Base-by-base conservation (phyloP, 2,797 vertebrate species). In the Sebastes umbrosus region DNA sequence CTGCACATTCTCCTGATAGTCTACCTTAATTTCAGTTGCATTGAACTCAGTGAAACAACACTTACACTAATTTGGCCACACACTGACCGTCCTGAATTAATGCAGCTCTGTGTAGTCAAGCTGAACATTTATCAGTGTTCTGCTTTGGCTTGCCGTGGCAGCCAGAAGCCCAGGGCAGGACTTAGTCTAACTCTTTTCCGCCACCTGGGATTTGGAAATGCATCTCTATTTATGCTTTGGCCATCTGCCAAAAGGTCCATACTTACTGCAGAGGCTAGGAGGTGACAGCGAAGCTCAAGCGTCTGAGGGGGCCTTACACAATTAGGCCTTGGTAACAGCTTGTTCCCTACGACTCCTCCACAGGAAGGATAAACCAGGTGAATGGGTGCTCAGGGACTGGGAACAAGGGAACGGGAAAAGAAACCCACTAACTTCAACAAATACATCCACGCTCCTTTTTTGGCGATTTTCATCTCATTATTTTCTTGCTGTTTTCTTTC, bases 181-280 rank as follows among this genome's bases (percentile, higher is more conserved):
- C 65, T 73, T 77, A 85, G 66, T 83, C 58, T 36, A 84, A 80
- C 80, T 88, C 66, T 84, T 90, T 85, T 80, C 32, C 25, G 14
- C 82, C 90, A 87, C 89, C 86, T 90, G 91, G 89, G 92, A 91
- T 89, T 93, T 84, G 54, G 73, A 90, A 90, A 90, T 83, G 76
- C 83, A 86, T 92, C 88, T 94, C 87, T 90, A 90, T 93, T 93
- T 84, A 91, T 91, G 81, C 78, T 55, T 70, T 91, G 89, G 92
- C 88, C 67, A 84, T 80, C 87, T 76, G 88, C 92, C 92, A 93
- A 59, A 62, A 66, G 87, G 84, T 79, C 77, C 75, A 71, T 91
- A 84, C 74, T 72, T 84, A 64, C 80, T 73, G 85, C 78, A 86
- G 77, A 84, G 87, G 78, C 88, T 82, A 81, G 74, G 65, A 83